phyloP scores from a whole-genome alignment of 2,888 invertebrate genomes.

The Polyommatus icarus region DNA sequence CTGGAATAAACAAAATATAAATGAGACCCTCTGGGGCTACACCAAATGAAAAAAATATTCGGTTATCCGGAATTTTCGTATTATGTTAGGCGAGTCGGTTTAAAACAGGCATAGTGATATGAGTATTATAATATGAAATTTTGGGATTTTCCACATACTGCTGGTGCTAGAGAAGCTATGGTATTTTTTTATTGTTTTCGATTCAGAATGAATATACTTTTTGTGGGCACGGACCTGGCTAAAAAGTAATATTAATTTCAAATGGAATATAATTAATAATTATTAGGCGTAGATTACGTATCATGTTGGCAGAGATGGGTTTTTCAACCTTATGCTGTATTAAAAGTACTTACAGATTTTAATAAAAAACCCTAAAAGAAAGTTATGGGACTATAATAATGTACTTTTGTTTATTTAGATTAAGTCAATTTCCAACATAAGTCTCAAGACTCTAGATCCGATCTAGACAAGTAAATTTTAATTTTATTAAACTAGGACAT shows the following conservation, averaged over 20 bases:
- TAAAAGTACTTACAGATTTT: too few species aligned
- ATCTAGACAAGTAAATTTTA: neutral
- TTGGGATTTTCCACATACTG: neutral
- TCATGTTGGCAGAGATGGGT: too few species aligned
- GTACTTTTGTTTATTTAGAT: too few species aligned
- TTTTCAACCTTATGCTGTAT: too few species aligned
- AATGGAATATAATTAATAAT: too few species aligned
- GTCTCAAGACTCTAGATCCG: neutral
- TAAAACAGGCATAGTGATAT: neutral
- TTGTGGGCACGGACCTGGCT: too few species aligned
- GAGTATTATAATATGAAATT: neutral
- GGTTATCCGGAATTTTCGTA: slow-evolving; percentile 11
- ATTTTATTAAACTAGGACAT: neutral
- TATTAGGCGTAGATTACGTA: too few species aligned
- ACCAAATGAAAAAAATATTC: slow-evolving; percentile 16
- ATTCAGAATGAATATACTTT: too few species aligned
- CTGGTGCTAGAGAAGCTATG: neutral
- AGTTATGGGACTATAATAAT: too few species aligned
- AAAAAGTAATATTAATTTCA: too few species aligned
- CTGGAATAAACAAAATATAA: slow-evolving; percentile 21
- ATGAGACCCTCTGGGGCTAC: slow-evolving; percentile 22
- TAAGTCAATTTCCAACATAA: neutral
- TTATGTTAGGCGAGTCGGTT: slow-evolving; percentile 1
- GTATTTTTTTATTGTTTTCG: neutral
- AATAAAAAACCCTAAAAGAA: too few species aligned